Base-by-base conservation (phyloP, 1,140 invertebrate species). In the Drosophila asahinai region DNA sequence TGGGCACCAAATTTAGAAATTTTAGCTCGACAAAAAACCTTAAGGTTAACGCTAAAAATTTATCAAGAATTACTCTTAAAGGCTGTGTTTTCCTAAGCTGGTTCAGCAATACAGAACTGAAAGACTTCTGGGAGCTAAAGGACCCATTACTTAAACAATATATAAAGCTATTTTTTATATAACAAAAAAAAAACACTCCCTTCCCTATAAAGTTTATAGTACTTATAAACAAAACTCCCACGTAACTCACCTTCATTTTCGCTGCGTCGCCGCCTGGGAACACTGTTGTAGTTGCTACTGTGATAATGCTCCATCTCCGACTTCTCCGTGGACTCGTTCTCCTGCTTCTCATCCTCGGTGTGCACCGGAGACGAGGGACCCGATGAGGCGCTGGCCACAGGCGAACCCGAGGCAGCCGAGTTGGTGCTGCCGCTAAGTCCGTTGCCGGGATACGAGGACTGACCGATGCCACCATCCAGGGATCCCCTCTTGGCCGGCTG, bases 331-430 rank as follows among this genome's bases (percentile, higher is more conserved):
- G 92, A 92, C 77, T 94, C 94, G 36, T 94, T 92, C 72, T 94
- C 94, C 79, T 94, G 94, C 68, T 94, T 94, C 64, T 94, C 94
- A 57, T 94, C 93, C 74, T 94, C 94, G 0, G 93, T 94, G 61
- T 94, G 93, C 12, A 93, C 86, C 0, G 94, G 94, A 45, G 94
- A 94, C 12, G 93, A 94, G 1, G 93, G 94, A 6, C 93, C 94
- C 7, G 94, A 94, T 11, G 94, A 94, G 11, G 86, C 93, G 47
- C 92, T 92, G 36, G 83, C 83, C 80, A 87, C 86, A 2, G 92
- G 86, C 5, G 87, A 91, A 1, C 83, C 83, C 6, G 92, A 93
- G 3, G 86, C 68, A 8, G 78, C 91, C 15, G 92, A 92, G 43
- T 91, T 91, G 48, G 83, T 91, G 59, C 86, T 91, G 25, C 86